Percentiles rank a stretch among this genome's conserved stretches.
Evolutionary conservation across 1,140 invertebrate species (phyloP).

Genomic region (Drosophila auraria): DNA sequence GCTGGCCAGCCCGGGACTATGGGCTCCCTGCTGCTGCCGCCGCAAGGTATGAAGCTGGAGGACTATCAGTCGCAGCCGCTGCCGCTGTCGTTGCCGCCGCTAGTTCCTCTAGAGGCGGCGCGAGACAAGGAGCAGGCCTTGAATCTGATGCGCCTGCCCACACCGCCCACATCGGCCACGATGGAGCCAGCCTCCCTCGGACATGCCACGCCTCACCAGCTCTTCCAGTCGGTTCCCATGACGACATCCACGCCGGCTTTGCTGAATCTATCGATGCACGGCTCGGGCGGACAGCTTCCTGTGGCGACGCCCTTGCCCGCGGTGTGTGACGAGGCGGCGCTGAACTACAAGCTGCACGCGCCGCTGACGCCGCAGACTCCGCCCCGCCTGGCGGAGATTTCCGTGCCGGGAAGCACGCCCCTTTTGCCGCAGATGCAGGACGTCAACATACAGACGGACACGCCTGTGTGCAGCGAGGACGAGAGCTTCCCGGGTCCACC

Average conservation of each 20-base stretch:
- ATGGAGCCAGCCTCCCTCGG: conserved; percentile 60
- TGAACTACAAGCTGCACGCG: conserved; percentile 74
- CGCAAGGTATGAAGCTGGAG: conserved; percentile 72
- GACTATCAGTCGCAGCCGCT: conserved; percentile 61
- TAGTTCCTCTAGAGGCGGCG: conserved; percentile 51
- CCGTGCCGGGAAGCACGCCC: conserved; percentile 13
- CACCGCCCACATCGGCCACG: conserved; percentile 79
- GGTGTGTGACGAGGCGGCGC: conserved; percentile 60
- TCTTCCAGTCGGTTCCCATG: conserved; percentile 66
- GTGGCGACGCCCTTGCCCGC: conserved; percentile 39
- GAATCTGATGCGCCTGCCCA: conserved; percentile 79
- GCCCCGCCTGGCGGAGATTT: conserved; percentile 43
- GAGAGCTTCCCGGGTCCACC: conserved; percentile 62
- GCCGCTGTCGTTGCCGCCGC: conserved; percentile 52
- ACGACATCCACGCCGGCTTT: conserved; percentile 64
- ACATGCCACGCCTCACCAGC: conserved; percentile 60
- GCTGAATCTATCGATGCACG: conserved; percentile 77
- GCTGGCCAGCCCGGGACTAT: conserved; percentile 49
- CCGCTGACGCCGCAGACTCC: conserved; percentile 68
- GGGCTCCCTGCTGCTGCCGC: conserved; percentile 66
- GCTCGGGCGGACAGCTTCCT: conserved; percentile 29
- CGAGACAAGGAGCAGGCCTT: conserved; percentile 76
- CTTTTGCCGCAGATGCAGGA: conserved; percentile 88
- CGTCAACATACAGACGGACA: conserved; percentile 92
- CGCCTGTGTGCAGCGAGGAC: conserved; percentile 86